These are phyloP conservation scores for Tethya wilhelma DNA, from an alignment of 37 sponge, comb jelly and placozoan genomes.

Conservation along the genomic window DNA sequence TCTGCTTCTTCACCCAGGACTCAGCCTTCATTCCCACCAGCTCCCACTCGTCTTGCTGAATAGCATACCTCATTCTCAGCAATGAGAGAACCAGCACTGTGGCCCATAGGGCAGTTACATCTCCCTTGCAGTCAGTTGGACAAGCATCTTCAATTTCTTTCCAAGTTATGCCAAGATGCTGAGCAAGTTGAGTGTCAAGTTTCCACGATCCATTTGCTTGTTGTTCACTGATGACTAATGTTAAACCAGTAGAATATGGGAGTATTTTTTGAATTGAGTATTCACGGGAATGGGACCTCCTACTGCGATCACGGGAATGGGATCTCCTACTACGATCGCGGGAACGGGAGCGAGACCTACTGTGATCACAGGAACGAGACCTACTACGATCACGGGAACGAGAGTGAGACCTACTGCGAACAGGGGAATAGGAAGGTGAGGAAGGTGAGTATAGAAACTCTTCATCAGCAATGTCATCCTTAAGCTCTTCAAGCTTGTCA, in stretches of 20 bases:
- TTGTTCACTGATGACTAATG: conserved; percentile 33
- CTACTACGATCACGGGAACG: no score
- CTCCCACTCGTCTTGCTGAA: conserved; percentile 76
- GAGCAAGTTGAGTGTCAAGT: conserved; percentile 21
- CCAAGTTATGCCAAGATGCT: conserved; percentile 13
- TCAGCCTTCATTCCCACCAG: conserved; percentile 76
- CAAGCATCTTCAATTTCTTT: not conserved
- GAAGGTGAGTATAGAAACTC: conserved; percentile 78
- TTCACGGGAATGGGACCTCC: not conserved
- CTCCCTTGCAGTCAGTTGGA: not conserved
- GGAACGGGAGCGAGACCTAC: no score
- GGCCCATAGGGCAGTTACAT: conserved; percentile 49
- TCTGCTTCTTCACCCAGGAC: conserved; percentile 54
- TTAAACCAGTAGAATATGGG: not conserved
- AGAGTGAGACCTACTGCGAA: no score
- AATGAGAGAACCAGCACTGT: conserved; percentile 43
- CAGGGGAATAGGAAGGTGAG: no score
- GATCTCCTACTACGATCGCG: no score
- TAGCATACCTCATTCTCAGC: conserved; percentile 27
- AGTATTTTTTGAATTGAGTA: not conserved
- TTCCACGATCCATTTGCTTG: conserved; percentile 59
- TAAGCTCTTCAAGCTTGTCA: conserved; percentile 88
- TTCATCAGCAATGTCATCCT: conserved; percentile 89
- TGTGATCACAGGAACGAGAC: no score
- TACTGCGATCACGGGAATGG: no score